Evolutionary conservation across 2,113 vertebrate species (phyloP), one percentile per base, ranked within the genome.

Genomic region (Leucosticte australis): DNA sequence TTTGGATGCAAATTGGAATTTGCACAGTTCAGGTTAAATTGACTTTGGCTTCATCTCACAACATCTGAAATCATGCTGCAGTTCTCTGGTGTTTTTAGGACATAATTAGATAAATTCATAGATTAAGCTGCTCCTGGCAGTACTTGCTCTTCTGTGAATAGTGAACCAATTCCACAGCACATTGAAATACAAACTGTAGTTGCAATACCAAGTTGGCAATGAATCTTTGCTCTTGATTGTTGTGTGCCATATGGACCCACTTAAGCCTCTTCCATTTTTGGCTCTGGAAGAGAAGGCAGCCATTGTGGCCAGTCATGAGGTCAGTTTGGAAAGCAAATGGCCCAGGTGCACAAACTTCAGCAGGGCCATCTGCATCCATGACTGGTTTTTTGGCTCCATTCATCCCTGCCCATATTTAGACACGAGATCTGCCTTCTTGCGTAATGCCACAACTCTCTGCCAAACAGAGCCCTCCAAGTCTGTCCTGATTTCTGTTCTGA

Each of bases 31-130:
- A 96, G 95, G 95, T 95, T 96, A 96, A 97, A 97, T 96, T 82
- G 96, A 93, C 95, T 97, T 97, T 97, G 97, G 97, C 97, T 96
- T 74, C 60, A 60, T 91, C 89, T 95, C 92, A 33, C 88, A 89
- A 87, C 95, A 97, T 97, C 95, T 97, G 92, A 97, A 97, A 97
- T 89, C 59, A 86, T 75, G 92, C 90, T 89, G 92, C 95, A 74
- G 88, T 93, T 92, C 95, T 96, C 90, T 46, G 5, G 75, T 82
- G 83, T 73, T 97, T 97, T 97, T 90, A 96, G 96, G 90, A 97
- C 96, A 95, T 97, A 97, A 97, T 97, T 97, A 97, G 96, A 96
- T 95, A 97, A 96, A 97, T 97, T 97, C 95, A 97, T 93, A 97
- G 95, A 97, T 95, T 93, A 96, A 97, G 95, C 96, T 87, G 93